Evolutionary conservation across 2,797 vertebrate genomes (phyloP), one percentile per base, ranked within the genome.

Genomic region (Parauchenoglanis punctatus): DNA sequence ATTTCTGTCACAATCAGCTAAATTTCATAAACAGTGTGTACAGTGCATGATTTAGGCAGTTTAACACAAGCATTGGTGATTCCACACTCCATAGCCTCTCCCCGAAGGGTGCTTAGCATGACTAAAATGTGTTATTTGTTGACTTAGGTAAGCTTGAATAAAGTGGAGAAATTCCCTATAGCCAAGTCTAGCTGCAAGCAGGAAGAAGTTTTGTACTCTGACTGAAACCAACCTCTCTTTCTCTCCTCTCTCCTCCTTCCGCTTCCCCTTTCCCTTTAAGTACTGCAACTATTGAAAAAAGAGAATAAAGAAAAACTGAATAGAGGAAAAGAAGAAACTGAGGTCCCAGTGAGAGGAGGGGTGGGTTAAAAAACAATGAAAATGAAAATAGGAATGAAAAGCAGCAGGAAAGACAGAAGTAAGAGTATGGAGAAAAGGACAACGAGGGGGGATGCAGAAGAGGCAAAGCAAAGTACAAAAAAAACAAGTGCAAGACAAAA

Each of bases 291-390:
- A 96, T 95, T 96, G 94, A 96, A 93, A 95, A 94, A 81, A 44
- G 56, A 95, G 95, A 95, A 96, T 95, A 95, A 95, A 95, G 95
- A 95, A 94, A 95, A 95, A 93, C 94, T 95, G 95, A 96, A 96
- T 95, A 96, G 95, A 95, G 93, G 92, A 95, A 95, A 93, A 95
- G 94, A 91, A 91, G 93, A 95, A 96, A 94, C 93, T 86, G 91
- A 93, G 93, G 93, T 95, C 94, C 94, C 93, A 93, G 91, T 94
- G 94, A 93, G 92, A 44, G 61, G 59, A n/a, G 49, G 59, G 73
- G 49, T 20, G 63, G 72, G 46, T 83, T 73, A 83, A 95, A 91
- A 95, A 95, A 96, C 95, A 96, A 96, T 94, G 93, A 95, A 95
- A 86, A 95, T 94, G 94, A 95, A 92, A 95, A 94, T 91, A 94